Conservation (phyloP, 2,113 vertebrate species). For the Heliornis fulica region DNA sequence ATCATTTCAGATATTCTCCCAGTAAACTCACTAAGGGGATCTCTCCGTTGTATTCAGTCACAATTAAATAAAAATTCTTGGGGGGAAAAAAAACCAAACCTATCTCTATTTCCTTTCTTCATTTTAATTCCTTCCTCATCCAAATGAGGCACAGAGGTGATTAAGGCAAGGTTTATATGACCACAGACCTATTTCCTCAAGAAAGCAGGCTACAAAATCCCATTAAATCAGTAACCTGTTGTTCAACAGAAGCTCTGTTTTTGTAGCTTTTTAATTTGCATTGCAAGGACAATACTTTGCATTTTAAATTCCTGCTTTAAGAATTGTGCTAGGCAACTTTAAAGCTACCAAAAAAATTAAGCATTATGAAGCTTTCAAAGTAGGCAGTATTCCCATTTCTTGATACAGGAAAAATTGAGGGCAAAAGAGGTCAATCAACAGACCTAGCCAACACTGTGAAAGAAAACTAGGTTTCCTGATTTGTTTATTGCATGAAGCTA, state of each 20-base stretch:
- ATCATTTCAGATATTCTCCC: not conserved
- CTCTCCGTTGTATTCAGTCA: not conserved
- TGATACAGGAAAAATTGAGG: not conserved
- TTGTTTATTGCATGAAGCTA: not conserved
- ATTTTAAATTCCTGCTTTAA: not conserved
- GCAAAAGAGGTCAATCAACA: not conserved
- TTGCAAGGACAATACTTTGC: not conserved
- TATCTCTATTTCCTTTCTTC: no score
- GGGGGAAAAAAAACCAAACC: no score
- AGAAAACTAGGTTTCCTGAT: not conserved
- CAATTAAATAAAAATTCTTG: no score
- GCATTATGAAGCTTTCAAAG: not conserved
- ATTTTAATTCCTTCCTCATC: not conserved
- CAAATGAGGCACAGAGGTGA: not conserved
- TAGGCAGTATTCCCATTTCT: not conserved
- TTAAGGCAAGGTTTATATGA: not conserved
- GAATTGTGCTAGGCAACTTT: not conserved
- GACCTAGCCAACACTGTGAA: not conserved
- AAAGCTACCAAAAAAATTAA: not conserved
- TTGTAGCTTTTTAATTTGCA: not conserved
- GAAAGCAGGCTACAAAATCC: not conserved
- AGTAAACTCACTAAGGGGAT: not conserved
- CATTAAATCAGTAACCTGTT: not conserved
- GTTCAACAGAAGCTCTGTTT: no score
- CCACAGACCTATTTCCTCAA: not conserved